These are phyloP conservation scores for Monomorium pharaonis DNA, from an alignment of 1,140 invertebrate genomes.

Conservation along the genomic window DNA sequence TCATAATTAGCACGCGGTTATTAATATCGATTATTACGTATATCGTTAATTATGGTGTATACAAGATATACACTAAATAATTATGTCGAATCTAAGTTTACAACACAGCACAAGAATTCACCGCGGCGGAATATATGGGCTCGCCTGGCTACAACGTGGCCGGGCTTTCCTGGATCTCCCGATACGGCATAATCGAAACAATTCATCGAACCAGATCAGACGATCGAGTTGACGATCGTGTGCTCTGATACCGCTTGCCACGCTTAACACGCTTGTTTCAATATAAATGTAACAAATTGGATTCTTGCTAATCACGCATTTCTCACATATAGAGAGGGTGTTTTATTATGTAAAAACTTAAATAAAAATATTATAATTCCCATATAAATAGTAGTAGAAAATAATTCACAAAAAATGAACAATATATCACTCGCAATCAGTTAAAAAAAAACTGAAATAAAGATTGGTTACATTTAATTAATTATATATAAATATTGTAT, in stretches of 20 bases:
- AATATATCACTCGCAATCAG: neutral
- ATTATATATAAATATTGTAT: too few species aligned
- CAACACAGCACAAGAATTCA: conserved; percentile 85
- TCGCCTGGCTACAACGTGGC: conserved; percentile 41
- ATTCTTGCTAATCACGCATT: conserved; percentile 2
- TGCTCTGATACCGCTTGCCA: conserved; percentile 64
- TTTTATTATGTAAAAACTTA: neutral
- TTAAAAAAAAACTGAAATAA: conserved; percentile 14
- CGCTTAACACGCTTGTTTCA: conserved; percentile 53
- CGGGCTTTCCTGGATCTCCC: conserved; percentile 38
- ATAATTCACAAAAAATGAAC: neutral
- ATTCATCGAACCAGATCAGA: conserved; percentile 52
- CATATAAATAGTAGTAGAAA: conserved; percentile 1
- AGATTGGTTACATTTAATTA: too few species aligned
- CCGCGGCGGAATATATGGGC: conserved; percentile 76
- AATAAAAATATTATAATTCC: neutral
- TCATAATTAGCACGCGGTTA: conserved; percentile 23
- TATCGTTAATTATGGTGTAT: conserved; percentile 79
- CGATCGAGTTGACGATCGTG: conserved; percentile 40
- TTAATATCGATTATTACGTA: conserved; percentile 79
- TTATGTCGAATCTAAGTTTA: conserved; percentile 83
- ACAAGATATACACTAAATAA: conserved; percentile 79
- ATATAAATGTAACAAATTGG: neutral
- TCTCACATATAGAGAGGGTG: neutral
- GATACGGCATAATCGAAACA: conserved; percentile 53